Base-by-base conservation (phyloP, 2,888 invertebrate genomes). In the Pegoplata infirma region DNA sequence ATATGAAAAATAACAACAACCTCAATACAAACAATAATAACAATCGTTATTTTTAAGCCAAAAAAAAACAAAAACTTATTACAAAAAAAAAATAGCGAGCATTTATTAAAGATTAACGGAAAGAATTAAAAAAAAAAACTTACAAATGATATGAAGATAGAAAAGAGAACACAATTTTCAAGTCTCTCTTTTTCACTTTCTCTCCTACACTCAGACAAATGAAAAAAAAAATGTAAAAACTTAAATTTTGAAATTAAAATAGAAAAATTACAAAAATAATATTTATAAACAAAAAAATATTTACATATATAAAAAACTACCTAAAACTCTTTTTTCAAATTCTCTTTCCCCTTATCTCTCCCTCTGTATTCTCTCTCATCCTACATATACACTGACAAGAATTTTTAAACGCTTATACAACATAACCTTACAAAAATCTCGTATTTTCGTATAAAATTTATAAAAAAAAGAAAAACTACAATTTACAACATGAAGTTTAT, bases 21-120 rank as follows among this genome's bases (percentile, higher is more conserved):
- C 77, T 73, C 68, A 78, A 78, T 78, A 32, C 56, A 63, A 77
- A 67, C 73, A 78, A 67, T 51, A 79, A 56, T 49, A 79, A 79
- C 71, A 79, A 75, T 75, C 71, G 75, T 75, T 79, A 75, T 79
- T 79, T 79, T 71, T 79, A 75, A 79, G 75, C 47, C 58, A 61
- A 63, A 73, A 59, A 49, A 7, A 36, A 56, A 21, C 28, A 23
- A 53, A 58, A 46, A 10, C 0, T 6, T n/a, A 21, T 44, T 44
- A 49, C 23, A 53, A 49, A 25, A 49, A 28, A 36, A 64, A 59
- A 28, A 69, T 40, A 47, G 28, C 25, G 66, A 55, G 61, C 66
- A 74, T 76, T 75, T 72, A 73, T 76, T 77, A 68, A 56, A 49
- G 49, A 56, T 32, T 51, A 25, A 67, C 17, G 21, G 28, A 46